Evolutionary conservation across 2,113 vertebrate genomes (phyloP), one percentile per base, ranked within the genome.

Genomic region (Sigmodon hispidus): DNA sequence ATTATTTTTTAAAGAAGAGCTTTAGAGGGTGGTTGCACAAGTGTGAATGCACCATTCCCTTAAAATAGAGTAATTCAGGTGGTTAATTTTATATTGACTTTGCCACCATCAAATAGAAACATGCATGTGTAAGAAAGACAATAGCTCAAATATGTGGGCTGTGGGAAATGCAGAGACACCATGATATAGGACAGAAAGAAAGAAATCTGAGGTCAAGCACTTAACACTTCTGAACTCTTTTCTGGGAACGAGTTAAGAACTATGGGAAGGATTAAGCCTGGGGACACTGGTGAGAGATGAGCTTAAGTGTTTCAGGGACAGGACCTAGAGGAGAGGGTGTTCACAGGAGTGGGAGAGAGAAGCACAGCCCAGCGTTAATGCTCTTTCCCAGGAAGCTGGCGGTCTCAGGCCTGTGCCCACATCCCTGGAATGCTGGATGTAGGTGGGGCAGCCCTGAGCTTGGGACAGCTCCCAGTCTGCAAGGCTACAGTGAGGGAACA

Each of bases 341-440:
- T 77, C 57, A 12, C 13, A 48, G 43, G 76, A 48, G 2, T 31
- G 13, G 63, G n/a, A 45, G 40, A 36, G 48, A n/a, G 40, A 45
- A 70, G 55, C 40, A 16, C 24, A 3, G 3, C 1, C 0, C 3
- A 81, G 55, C 24, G 76, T 48, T 0, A 1, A 1, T 0, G 0
- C 7, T 21, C 48, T 40, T 43, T 59, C 65, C 80, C 7, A 0
- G 17, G 48, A 34, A 63, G 52, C 11, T 0, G 17, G 16, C 1
- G 21, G 22, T 31, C 31, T 22, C n/a, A 36, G 63, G 12, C 7
- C 61, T 36, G 16, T 70, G n/a, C 43, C 87, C 63, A 29, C 43
- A 50, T 22, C 61, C 26, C 0, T 10, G 29, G 43, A 67, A 17
- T 4, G 0, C 48, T 21, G 50, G 70, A n/a, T 0, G 2, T 22